Evolutionary conservation across 2,113 vertebrate species (phyloP).

Genomic region (Beaufortia kweichowensis): DNA sequence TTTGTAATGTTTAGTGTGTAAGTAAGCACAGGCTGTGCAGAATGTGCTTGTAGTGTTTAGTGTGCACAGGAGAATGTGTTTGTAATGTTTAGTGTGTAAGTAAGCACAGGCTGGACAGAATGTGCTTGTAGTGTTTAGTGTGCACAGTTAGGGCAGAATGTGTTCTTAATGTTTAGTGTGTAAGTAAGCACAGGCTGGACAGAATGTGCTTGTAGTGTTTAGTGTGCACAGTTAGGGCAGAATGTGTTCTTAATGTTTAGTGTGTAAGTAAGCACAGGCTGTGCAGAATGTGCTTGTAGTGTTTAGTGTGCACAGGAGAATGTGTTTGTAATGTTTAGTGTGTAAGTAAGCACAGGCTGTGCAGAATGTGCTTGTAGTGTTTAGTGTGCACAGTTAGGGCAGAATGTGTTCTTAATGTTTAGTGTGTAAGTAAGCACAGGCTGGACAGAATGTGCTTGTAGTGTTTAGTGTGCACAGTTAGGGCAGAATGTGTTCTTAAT

Average conservation of each 20-base stretch:
- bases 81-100: too few relatives aligned
- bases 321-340: background rate
- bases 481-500: background rate
- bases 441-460: background rate
- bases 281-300: background rate
- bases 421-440: too few relatives aligned
- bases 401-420: background rate
- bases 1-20: background rate
- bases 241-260: background rate
- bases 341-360: background rate
- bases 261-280: too few relatives aligned
- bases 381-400: background rate
- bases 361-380: background rate
- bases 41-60: too few relatives aligned
- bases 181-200: too few relatives aligned
- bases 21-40: background rate
- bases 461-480: background rate
- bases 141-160: conserved; percentile 2
- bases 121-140: background rate
- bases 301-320: background rate
- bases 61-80: too few relatives aligned
- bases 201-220: background rate
- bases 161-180: background rate
- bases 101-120: too few relatives aligned
- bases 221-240: background rate